Conservation (phyloP, 2,797 vertebrate species). For the Helicolenus hilgendorfi region DNA sequence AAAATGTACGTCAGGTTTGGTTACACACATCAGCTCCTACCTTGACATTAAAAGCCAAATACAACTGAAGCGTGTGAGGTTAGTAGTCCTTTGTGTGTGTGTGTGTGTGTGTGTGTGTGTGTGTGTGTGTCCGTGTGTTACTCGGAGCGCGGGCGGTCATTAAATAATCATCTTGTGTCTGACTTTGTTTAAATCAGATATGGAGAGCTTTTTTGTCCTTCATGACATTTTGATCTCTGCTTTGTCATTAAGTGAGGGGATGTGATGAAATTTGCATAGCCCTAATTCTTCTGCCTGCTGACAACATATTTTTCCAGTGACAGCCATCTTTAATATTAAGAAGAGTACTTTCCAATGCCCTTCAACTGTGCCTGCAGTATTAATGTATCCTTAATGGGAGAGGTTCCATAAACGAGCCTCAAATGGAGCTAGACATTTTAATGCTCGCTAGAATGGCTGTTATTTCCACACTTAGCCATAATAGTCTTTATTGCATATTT, state of each 20-base stretch:
- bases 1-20: conserved; percentile 4
- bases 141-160: conserved; percentile 59
- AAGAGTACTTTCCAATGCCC: conserved; percentile 88
- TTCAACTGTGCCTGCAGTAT: conserved; percentile 91
- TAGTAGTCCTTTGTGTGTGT: background rate
- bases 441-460: conserved; percentile 83
- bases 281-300: conserved; percentile 87
- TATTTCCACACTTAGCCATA: conserved; percentile 85
- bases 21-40: background rate
- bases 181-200: conserved; percentile 86
- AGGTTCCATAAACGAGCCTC: conserved; percentile 87
- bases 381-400: conserved; percentile 90
- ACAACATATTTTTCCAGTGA: conserved; percentile 89
- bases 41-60: conserved; percentile 8
- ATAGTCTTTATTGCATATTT: conserved; percentile 88
- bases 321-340: conserved; percentile 91
- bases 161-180: conserved; percentile 86
- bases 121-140: conserved; percentile 22
- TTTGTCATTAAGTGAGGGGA: conserved; percentile 84
- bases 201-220: conserved; percentile 80
- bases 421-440: conserved; percentile 88
- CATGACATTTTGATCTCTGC: conserved; percentile 87
- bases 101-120: conserved; percentile 3
- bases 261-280: conserved; percentile 88
- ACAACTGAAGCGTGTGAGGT: conserved; percentile 11